A percentile compares a stretch with the other conserved stretches of the same genome.
phyloP scores from a whole-genome alignment of 2,113 vertebrate species.

The Dendropsophus ebraccatus region DNA sequence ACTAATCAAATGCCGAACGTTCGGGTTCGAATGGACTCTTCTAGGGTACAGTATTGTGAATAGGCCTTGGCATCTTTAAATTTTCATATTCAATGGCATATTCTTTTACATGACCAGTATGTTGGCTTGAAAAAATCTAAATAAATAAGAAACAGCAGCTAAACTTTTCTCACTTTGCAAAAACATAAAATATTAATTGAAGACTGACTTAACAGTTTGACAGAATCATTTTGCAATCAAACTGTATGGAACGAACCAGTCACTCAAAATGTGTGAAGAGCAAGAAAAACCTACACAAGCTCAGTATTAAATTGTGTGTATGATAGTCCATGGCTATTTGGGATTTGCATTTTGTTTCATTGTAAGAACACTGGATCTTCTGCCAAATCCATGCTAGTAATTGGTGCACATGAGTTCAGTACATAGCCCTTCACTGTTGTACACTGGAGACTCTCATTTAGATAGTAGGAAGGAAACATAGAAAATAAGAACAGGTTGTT shows the following conservation, averaged over 20 bases:
- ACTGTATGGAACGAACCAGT: background rate
- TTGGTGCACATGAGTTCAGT: slow-evolving; percentile 40
- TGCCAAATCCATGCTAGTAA: slow-evolving; percentile 43
- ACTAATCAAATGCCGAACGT: too few relatives aligned
- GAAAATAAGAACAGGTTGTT: slow-evolving; percentile 46
- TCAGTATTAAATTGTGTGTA: slow-evolving; percentile 9
- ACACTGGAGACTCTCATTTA: slow-evolving; percentile 36
- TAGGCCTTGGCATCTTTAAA: too few relatives aligned
- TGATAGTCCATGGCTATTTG: slow-evolving; percentile 4
- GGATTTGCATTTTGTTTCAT: slow-evolving; percentile 5
- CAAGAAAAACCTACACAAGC: background rate
- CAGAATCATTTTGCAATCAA: background rate
- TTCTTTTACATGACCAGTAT: too few relatives aligned
- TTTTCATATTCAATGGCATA: too few relatives aligned
- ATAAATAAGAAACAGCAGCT: too few relatives aligned
- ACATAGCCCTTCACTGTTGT: slow-evolving; percentile 15
- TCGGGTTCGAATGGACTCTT: too few relatives aligned
- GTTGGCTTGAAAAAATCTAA: too few relatives aligned
- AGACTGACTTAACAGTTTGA: background rate
- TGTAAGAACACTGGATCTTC: slow-evolving; percentile 8
- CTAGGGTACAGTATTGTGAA: too few relatives aligned
- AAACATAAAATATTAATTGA: background rate
- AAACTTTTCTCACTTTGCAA: too few relatives aligned
- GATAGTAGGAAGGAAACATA: slow-evolving; percentile 28
- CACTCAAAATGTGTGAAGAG: background rate